Evolutionary conservation across 2,797 vertebrate species (phyloP).

Genomic region (Fistularia commersonii): DNA sequence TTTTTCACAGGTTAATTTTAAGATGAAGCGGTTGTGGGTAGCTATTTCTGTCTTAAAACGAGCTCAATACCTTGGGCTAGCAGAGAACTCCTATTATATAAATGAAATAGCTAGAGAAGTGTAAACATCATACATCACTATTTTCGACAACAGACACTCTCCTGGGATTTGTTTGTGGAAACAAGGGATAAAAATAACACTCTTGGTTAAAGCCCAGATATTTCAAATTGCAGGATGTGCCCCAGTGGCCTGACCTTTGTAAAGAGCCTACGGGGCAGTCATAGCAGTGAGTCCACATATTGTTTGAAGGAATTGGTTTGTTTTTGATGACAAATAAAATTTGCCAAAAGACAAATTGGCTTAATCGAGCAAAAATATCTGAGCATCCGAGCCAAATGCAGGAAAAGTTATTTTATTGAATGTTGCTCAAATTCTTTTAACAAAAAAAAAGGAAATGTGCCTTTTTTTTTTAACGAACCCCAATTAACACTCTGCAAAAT

Average conservation of each 20-base stretch:
- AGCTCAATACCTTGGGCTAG: constrained; percentile 31
- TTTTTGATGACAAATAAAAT: too few species aligned
- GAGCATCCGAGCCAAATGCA: too few species aligned
- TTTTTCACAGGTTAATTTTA: constrained; percentile 9
- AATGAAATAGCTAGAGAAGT: constrained; percentile 37
- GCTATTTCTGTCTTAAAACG: constrained; percentile 22
- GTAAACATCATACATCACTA: constrained; percentile 65
- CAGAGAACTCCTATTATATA: constrained; percentile 40
- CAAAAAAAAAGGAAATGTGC: too few species aligned
- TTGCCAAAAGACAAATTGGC: too few species aligned
- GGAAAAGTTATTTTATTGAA: too few species aligned
- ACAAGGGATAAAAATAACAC: constrained; percentile 39
- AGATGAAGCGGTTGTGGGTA: neutral
- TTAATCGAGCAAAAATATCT: too few species aligned
- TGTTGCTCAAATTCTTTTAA: too few species aligned
- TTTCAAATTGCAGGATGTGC: constrained; percentile 1
- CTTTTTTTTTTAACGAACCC: too few species aligned
- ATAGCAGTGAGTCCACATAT: too few species aligned
- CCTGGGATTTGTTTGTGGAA: constrained; percentile 31
- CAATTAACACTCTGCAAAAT: too few species aligned
- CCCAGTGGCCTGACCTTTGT: constrained; percentile 32
- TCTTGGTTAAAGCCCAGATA: constrained; percentile 12
- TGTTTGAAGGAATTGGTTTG: too few species aligned
- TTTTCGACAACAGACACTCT: constrained; percentile 46
- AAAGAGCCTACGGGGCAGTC: constrained; percentile 31